A percentile compares a stretch with the other conserved stretches of the same genome.
Conservation (phyloP, 2,888 invertebrate species). For the Plagodis dolabraria region DNA sequence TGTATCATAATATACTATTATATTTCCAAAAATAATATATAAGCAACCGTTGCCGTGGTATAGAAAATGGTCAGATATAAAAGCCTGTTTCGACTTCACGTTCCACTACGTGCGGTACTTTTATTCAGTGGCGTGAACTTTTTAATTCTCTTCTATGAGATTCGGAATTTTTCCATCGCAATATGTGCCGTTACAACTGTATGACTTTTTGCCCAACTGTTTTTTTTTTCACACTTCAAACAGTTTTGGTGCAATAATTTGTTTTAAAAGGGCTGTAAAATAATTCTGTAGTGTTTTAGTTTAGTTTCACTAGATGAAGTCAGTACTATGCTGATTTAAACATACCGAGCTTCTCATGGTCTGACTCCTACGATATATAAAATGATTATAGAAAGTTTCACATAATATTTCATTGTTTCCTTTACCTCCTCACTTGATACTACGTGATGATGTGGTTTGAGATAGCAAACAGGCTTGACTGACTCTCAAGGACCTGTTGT, state of each 20-base stretch:
- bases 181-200: conserved; percentile 48
- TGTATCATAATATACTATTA: too few species aligned
- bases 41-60: background rate
- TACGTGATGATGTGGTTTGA: too few species aligned
- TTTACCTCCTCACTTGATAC: too few species aligned
- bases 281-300: conserved; percentile 3
- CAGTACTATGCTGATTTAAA: too few species aligned
- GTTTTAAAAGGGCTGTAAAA: conserved; percentile 24
- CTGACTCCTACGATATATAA: too few species aligned
- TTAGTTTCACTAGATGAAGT: too few species aligned
- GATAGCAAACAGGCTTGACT: too few species aligned
- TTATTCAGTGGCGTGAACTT: conserved; percentile 53
- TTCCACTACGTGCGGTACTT: conserved; percentile 35
- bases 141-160: conserved; percentile 57
- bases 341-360: too few species aligned
- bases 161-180: conserved; percentile 42
- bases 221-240: conserved; percentile 27
- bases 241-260: conserved; percentile 24
- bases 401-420: too few species aligned
- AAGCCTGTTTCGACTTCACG: background rate
- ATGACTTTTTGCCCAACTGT: conserved; percentile 32
- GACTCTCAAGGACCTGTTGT: too few species aligned
- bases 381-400: too few species aligned
- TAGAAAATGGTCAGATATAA: conserved; percentile 2
- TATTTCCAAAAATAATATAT: too few species aligned